phyloP scores from a whole-genome alignment of 2,888 invertebrate species.

The Eupsilia transversa region DNA sequence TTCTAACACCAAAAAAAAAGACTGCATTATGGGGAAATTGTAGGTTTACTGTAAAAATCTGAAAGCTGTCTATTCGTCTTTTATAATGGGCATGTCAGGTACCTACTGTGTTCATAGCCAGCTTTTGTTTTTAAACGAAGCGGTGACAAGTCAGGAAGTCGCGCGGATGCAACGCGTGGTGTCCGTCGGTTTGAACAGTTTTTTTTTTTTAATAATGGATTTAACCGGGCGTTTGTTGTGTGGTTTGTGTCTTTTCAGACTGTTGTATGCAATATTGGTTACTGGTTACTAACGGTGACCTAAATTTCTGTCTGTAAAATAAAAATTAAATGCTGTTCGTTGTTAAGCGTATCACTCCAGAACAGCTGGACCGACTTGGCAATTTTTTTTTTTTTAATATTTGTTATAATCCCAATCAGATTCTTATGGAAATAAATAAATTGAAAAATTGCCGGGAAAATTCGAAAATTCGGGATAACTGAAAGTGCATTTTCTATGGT shows the following conservation, averaged over 20 bases:
- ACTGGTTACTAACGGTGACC: neutral
- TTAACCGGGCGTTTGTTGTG: neutral
- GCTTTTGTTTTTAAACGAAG: constrained; percentile 53
- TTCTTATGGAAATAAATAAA: no score
- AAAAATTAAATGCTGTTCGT: no score
- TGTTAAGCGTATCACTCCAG: no score
- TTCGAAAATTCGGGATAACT: no score
- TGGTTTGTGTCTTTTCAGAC: neutral
- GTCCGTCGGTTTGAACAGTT: constrained; percentile 4
- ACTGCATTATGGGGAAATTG: neutral
- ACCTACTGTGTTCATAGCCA: constrained; percentile 8
- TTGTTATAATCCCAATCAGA: no score
- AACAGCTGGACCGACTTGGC: no score
- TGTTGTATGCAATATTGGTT: neutral
- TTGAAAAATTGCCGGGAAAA: no score
- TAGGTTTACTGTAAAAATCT: neutral
- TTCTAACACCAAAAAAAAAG: neutral
- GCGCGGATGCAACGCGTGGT: constrained; percentile 35
- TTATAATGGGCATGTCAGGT: constrained; percentile 26
- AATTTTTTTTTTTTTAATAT: no score
- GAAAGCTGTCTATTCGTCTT: neutral
- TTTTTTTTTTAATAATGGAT: neutral
- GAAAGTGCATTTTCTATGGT: no score
- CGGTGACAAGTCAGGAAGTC: constrained; percentile 54
- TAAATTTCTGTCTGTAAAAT: neutral